A percentile compares a stretch with the other conserved stretches of the same genome.
Conservation (phyloP, 2,113 vertebrate species). For the Nannobrachium achirus region DNA sequence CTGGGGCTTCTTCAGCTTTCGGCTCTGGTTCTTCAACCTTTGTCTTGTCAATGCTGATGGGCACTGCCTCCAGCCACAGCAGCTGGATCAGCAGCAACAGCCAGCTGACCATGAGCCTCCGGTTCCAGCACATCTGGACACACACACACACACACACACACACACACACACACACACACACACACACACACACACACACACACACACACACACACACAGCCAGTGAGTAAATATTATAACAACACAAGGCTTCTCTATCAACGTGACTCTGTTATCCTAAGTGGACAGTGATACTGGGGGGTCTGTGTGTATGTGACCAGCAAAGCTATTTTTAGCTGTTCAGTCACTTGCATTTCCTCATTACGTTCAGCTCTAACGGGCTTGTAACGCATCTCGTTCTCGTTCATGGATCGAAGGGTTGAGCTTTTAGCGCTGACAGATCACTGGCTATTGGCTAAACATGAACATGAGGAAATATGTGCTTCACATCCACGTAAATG, state of each 20-base stretch:
- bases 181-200: not conserved
- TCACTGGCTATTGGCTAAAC: too few relatives aligned
- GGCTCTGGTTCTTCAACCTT: constrained; percentile 85
- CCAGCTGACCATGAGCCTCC: constrained; percentile 67
- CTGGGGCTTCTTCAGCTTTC: constrained; percentile 80
- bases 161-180: not conserved
- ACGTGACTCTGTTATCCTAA: too few relatives aligned
- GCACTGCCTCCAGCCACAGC: constrained; percentile 83
- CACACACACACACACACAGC: not conserved
- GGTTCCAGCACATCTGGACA: constrained; percentile 85
- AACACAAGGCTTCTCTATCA: not conserved
- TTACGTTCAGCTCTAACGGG: not conserved
- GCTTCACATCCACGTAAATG: not conserved
- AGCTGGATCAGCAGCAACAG: constrained; percentile 79
- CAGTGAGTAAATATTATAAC: not conserved
- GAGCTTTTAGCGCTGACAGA: constrained; percentile 57
- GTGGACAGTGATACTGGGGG: too few relatives aligned
- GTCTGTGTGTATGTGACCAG: not conserved
- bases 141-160: not conserved
- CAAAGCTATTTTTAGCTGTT: not conserved
- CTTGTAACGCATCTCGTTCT: not conserved
- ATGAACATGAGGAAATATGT: not conserved
- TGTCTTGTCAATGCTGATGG: constrained; percentile 93
- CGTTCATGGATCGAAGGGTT: constrained; percentile 8
- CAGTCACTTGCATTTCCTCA: not conserved